Percentiles rank a stretch among this genome's conserved stretches.
Evolutionary conservation across 2,113 vertebrate genomes (phyloP).

Genomic region (Pseudorasbora parva): DNA sequence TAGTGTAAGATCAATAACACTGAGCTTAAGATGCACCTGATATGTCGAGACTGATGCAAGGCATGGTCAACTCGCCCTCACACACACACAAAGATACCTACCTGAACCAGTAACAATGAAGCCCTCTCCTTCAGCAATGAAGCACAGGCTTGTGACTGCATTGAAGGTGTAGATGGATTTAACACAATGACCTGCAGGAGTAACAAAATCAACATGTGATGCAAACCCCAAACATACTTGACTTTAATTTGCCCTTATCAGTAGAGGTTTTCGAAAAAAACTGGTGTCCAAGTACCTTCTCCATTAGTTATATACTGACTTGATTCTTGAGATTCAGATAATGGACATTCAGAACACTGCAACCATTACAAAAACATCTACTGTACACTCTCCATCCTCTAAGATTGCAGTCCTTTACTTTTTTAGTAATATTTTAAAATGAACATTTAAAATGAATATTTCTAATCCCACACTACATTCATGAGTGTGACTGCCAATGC

Average conservation of each 20-base stretch:
- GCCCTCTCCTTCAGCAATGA: conserved; percentile 74
- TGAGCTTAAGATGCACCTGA: conserved; percentile 21
- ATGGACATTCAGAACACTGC: conserved; percentile 12
- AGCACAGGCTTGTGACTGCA: conserved; percentile 75
- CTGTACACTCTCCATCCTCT: neutral
- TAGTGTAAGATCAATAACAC: conserved; percentile 53
- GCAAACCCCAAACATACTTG: conserved; percentile 27
- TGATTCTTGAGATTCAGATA: neutral
- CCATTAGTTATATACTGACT: conserved; percentile 7
- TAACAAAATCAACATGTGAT: conserved; percentile 21
- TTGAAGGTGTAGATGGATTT: conserved; percentile 82
- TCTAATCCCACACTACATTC: neutral
- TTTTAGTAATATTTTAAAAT: neutral
- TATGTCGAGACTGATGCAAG: neutral
- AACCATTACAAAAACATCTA: neutral
- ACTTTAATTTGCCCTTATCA: neutral
- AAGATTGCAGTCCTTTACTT: no score
- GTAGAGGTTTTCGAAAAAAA: neutral
- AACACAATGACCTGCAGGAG: conserved; percentile 75
- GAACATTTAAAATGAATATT: no score
- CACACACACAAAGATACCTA: conserved; percentile 50
- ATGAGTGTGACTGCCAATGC: neutral
- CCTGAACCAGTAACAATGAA: conserved; percentile 80
- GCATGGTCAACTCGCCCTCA: neutral
- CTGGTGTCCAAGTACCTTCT: neutral